Evolutionary conservation across 2,113 vertebrate species (phyloP).

Genomic region (Ammodytes dubius): DNA sequence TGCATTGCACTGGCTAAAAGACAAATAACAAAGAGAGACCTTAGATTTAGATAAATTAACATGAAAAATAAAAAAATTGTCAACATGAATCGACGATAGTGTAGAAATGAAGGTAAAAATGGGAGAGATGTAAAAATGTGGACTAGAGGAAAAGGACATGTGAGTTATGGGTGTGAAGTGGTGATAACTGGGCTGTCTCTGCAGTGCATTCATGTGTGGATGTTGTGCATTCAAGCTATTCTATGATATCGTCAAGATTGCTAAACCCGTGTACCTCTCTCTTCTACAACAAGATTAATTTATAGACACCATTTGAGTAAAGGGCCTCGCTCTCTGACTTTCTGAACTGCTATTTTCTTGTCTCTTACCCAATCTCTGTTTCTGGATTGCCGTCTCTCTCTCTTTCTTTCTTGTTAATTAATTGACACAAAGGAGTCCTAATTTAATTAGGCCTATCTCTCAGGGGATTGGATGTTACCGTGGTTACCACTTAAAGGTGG

Average conservation of each 20-base stretch:
- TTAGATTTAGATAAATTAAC: not conserved
- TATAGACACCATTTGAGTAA: slow-evolving; percentile 34
- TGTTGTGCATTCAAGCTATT: slow-evolving; percentile 1
- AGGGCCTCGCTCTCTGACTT: slow-evolving; percentile 29
- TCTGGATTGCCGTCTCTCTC: slow-evolving; percentile 57
- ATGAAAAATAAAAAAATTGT: slow-evolving; percentile 9
- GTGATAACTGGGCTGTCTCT: slow-evolving; percentile 12
- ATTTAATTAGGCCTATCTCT: slow-evolving; percentile 89
- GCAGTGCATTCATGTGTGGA: not conserved
- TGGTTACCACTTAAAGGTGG: slow-evolving; percentile 87
- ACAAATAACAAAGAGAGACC: not conserved
- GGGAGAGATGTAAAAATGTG: not conserved
- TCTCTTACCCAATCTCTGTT: slow-evolving; percentile 65
- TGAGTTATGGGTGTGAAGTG: not conserved
- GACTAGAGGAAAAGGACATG: not conserved
- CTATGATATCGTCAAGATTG: slow-evolving; percentile 37
- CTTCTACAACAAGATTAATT: slow-evolving; percentile 41
- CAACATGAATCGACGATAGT: not conserved
- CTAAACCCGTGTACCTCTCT: slow-evolving; percentile 30
- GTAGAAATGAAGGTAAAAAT: not conserved
- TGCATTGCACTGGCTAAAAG: not conserved
- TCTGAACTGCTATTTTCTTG: slow-evolving; percentile 45
- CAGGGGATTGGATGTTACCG: slow-evolving; percentile 84
- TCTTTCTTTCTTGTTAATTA: slow-evolving; percentile 85
- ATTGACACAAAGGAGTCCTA: slow-evolving; percentile 89